Evolutionary conservation across 2,888 invertebrate species (phyloP), one percentile per base, ranked within the genome.

Genomic region (Cinara cedri): DNA sequence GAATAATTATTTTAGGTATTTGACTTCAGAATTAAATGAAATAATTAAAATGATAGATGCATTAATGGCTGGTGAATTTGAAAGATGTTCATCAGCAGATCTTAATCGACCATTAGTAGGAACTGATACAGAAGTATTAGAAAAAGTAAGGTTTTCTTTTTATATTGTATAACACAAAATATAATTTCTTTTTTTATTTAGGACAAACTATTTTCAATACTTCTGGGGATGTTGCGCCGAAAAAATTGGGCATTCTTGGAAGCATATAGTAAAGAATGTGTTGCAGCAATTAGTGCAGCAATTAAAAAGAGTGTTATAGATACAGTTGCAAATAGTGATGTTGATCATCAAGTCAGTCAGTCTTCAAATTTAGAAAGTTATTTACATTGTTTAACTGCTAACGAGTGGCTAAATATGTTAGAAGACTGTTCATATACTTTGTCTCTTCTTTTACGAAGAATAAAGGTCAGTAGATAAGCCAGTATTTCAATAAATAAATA

Each of bases 61-160:
- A 87, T 97, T 99, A 96, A 89, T 99, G 83, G 93, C 92, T 82
- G 94, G 95, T 76, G 99, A 99, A 86, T 97, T 98, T 86, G 93
- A 94, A 84, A 90, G 94, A 83, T 95, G 96, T 86, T 91, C 96
- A 72, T 94, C 96, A 4, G 90, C 93, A 19, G 98, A 98, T 86
- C 88, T 99, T 26, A 96, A 96, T 87, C 88, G 97, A 84, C 94
- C 96, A 13, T 88, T 91, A 9, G 86, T 88, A 81, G 90, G 88
- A 84, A 87, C 86, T 21, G 87, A 88, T 74, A 87, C 87, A 81
- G 89, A 89, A 78, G 89, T 92, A 82, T 88, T 92, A 82, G 93
- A 93, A 84, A 87, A 87, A 85, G 88, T 88, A 84, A 84, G 84
- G 83, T 44, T 34, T 9, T 42, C 8, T 11, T 54, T 0, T n/a